phyloP scores from a whole-genome alignment of 2,113 vertebrate species.

The Podiceps cristatus region DNA sequence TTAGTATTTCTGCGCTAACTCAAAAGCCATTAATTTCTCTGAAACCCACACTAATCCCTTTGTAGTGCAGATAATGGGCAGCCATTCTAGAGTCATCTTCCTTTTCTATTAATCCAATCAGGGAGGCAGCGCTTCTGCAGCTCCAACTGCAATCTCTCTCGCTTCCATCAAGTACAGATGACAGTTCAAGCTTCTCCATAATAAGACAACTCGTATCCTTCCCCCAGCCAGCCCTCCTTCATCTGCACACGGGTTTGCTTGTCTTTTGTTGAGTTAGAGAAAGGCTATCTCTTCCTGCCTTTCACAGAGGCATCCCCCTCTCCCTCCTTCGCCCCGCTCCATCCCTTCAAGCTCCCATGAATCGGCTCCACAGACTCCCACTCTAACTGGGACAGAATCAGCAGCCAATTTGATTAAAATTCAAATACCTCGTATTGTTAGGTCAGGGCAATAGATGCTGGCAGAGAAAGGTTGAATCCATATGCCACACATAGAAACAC shows the following conservation, averaged over 20 bases:
- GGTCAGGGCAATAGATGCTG: neutral
- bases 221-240: conserved; percentile 12
- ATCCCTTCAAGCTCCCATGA: conserved; percentile 10
- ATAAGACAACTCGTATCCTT: conserved; percentile 47
- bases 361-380: neutral
- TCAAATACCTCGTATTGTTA: neutral
- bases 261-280: conserved; percentile 52
- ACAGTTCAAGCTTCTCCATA: conserved; percentile 64
- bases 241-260: conserved; percentile 26
- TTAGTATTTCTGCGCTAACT: conserved; percentile 78
- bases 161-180: conserved; percentile 43
- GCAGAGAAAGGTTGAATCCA: neutral
- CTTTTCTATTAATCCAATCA: conserved; percentile 77
- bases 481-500: neutral
- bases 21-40: conserved; percentile 82
- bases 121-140: conserved; percentile 53
- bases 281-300: conserved; percentile 41
- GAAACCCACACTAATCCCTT: conserved; percentile 77
- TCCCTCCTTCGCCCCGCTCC: conserved; percentile 3
- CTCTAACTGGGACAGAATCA: conserved; percentile 38
- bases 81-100: conserved; percentile 73
- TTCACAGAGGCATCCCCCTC: conserved; percentile 23
- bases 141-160: conserved; percentile 48
- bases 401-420: conserved; percentile 61
- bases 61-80: conserved; percentile 81